Base-by-base conservation (phyloP, 2,113 vertebrate genomes). In the Carettochelys insculpta region DNA sequence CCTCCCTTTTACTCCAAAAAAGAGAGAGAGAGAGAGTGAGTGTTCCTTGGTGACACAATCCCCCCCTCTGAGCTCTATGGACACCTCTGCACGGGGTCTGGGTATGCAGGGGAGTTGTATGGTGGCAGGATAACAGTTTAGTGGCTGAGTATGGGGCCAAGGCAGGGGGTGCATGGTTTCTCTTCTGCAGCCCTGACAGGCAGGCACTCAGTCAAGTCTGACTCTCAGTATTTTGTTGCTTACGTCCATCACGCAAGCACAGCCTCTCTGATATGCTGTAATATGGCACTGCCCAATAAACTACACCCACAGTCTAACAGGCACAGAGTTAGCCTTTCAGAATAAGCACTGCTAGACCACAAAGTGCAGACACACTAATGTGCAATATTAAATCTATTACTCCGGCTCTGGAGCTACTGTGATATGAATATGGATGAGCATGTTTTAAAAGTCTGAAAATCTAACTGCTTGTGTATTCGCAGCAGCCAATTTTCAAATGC, bases 301-400 rank as follows among this genome's bases (percentile, higher is more conserved):
- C 48, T 25, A 92, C 68, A 27, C 76, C 54, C 34, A 48, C 56
- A 73, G 11, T 34, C 3, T 45, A 89, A 89, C 31, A 82, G 10
- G 20, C 1, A 88, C 45, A 80, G 91, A 91, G 86, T 92, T 89
- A 92, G 45, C 56, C 80, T 68, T 79, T 92, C 86, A 87, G 92
- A 95, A 86, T 22, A 92, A 11, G 90, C 85, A 89, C 50, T 52
- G 84, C 56, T 82, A 83, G 47, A 92, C 31, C 31, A 92, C 65
- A 95, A 96, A 65, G 85, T n/a, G 77, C 56, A 86, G 77, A 82
- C 1, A 0, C 13, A 56, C 19, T 65, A 53, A n/a, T 92, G 86
- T 87, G 29, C 56, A 86, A 41, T 19, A 82, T 12, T 11, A 51
- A 92, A 86, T 77, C 31, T 78, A 58, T 82, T 80, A 80, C 68